These are phyloP conservation scores for Oreotrochilus melanogaster DNA, from an alignment of 2,113 vertebrate genomes.

Conservation along the genomic window DNA sequence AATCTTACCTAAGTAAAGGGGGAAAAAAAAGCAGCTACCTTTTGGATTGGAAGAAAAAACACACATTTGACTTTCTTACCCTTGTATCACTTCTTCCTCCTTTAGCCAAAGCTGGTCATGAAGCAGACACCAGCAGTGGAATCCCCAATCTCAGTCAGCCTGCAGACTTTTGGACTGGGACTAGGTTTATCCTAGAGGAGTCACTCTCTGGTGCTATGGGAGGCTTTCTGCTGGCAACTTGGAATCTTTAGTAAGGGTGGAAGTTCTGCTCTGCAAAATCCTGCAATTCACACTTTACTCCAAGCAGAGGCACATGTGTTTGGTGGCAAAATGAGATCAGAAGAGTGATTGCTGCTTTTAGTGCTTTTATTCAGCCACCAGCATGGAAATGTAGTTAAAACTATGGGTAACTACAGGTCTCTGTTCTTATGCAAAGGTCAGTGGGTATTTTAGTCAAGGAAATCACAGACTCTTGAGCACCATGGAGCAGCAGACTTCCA, in stretches of 20 bases:
- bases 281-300: neutral
- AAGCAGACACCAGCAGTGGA: neutral
- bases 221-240: neutral
- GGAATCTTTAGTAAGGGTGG: neutral
- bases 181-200: neutral
- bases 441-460: neutral
- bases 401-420: neutral
- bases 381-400: neutral
- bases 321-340: neutral
- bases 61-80: neutral
- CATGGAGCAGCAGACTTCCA: neutral
- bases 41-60: slow-evolving; percentile 26
- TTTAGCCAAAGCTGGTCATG: neutral
- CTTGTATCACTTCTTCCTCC: neutral
- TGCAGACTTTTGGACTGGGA: neutral
- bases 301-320: neutral
- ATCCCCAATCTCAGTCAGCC: neutral
- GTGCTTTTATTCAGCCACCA: neutral
- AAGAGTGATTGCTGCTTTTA: neutral
- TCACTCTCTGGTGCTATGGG: neutral
- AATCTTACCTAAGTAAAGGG: neutral
- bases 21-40: slow-evolving; percentile 57
- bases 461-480: neutral
- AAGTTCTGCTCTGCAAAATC: neutral
- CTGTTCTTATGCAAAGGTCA: neutral